Evolutionary conservation across 2,888 invertebrate species (phyloP).

Genomic region (Cantharis rufa): DNA sequence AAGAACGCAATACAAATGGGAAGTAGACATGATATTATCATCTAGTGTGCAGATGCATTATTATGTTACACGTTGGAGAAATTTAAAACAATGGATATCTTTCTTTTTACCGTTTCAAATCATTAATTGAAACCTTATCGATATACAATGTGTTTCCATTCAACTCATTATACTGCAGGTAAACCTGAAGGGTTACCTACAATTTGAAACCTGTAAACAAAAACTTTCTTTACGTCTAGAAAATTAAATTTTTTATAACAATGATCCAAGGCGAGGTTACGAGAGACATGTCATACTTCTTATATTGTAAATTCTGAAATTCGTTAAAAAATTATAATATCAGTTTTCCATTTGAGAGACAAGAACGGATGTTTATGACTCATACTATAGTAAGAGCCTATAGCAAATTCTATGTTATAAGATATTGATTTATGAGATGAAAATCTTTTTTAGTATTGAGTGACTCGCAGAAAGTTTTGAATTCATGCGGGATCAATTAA

Average conservation of each 20-base stretch:
- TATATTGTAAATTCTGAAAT: neutral
- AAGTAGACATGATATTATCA: conserved; percentile 15
- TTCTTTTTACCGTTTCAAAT: neutral
- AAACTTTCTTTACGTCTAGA: neutral
- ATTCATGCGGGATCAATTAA: neutral
- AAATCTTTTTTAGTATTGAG: neutral
- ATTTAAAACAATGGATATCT: conserved; percentile 10
- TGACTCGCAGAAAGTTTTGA: neutral
- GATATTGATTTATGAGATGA: neutral
- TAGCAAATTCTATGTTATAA: neutral
- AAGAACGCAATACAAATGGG: conserved; percentile 13
- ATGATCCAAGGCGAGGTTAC: neutral
- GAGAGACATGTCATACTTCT: too few relatives aligned
- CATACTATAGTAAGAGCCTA: neutral
- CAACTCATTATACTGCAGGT: neutral
- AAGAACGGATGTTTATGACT: too few relatives aligned
- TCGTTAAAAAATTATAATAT: neutral
- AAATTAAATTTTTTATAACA: neutral
- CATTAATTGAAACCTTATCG: neutral
- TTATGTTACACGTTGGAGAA: conserved; percentile 10
- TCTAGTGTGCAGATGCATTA: conserved; percentile 8
- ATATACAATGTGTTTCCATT: neutral
- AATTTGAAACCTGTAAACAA: neutral
- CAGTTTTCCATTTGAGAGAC: neutral
- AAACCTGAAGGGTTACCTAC: neutral